These are phyloP conservation scores for Drosophila nigricruria DNA, from an alignment of 2,888 invertebrate genomes.

Conservation along the genomic window DNA sequence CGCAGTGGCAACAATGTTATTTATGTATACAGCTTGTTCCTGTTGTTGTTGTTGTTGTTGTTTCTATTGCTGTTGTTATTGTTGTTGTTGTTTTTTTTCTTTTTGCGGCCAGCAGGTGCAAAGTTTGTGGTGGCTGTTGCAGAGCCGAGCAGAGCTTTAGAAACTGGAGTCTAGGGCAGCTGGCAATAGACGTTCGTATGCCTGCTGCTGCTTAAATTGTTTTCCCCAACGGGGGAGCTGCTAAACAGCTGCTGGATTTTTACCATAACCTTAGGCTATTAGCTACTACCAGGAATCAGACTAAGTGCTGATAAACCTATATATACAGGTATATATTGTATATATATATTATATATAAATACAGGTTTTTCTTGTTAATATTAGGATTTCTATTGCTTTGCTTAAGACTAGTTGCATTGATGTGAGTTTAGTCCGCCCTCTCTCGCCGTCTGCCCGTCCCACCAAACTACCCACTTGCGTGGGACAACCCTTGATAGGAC, in stretches of 20 bases:
- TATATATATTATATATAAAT: background rate
- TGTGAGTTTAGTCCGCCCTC: background rate
- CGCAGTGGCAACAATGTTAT: slow-evolving; percentile 68
- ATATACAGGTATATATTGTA: background rate
- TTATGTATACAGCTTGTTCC: slow-evolving; percentile 61
- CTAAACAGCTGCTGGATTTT: slow-evolving; percentile 20
- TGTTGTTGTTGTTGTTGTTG: slow-evolving; percentile 32
- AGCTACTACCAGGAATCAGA: slow-evolving; percentile 47
- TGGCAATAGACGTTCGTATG: slow-evolving; percentile 55
- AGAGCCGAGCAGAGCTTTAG: background rate
- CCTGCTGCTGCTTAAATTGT: slow-evolving; percentile 61
- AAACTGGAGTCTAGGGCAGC: slow-evolving; percentile 1
- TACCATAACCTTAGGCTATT: slow-evolving; percentile 64
- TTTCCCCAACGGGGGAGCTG: slow-evolving; percentile 43
- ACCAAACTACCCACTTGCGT: background rate
- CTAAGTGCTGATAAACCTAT: slow-evolving; percentile 49
- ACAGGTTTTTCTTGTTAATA: background rate
- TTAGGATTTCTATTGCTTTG: background rate
- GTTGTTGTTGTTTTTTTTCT: slow-evolving; percentile 30
- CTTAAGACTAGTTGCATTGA: background rate
- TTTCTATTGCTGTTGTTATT: slow-evolving; percentile 30
- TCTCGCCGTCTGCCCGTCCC: background rate
- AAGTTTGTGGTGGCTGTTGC: slow-evolving; percentile 41
- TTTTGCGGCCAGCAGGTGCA: slow-evolving; percentile 66
- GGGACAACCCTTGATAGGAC: slow-evolving; percentile 22